These are phyloP conservation scores for Lampris megalopsis DNA, from an alignment of 2,113 vertebrate genomes.

Conservation along the genomic window DNA sequence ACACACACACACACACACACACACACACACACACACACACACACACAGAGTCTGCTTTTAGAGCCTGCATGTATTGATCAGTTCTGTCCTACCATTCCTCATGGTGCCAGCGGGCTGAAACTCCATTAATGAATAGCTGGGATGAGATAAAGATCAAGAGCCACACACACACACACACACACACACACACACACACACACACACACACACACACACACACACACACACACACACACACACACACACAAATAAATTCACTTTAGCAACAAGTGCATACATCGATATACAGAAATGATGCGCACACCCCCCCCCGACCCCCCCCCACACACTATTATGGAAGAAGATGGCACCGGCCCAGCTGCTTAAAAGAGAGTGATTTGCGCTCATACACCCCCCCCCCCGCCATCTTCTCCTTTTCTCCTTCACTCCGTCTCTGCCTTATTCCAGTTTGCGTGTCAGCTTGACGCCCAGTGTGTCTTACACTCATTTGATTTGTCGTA, in stretches of 20 bases:
- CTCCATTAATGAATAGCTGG: slow-evolving; percentile 60
- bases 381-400: too few relatives aligned
- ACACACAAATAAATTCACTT: neutral
- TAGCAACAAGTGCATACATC: neutral
- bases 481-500: slow-evolving; percentile 4
- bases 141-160: slow-evolving; percentile 55
- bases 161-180: slow-evolving; percentile 27
- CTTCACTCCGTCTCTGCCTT: neutral
- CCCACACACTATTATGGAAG: neutral
- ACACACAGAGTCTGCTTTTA: slow-evolving; percentile 6
- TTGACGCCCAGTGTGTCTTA: slow-evolving; percentile 13
- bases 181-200: slow-evolving; percentile 10
- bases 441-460: slow-evolving; percentile 25
- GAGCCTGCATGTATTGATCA: slow-evolving; percentile 51
- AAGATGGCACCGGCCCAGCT: too few relatives aligned
- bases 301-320: neutral
- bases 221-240: slow-evolving; percentile 3
- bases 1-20: neutral
- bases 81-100: slow-evolving; percentile 52
- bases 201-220: slow-evolving; percentile 1
- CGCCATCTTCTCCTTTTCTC: neutral
- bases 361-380: too few relatives aligned
- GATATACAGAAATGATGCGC: neutral
- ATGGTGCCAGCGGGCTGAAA: slow-evolving; percentile 60
- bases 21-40: neutral